Conservation (phyloP, 2,888 invertebrate genomes). For the Diaprepes abbreviatus region DNA sequence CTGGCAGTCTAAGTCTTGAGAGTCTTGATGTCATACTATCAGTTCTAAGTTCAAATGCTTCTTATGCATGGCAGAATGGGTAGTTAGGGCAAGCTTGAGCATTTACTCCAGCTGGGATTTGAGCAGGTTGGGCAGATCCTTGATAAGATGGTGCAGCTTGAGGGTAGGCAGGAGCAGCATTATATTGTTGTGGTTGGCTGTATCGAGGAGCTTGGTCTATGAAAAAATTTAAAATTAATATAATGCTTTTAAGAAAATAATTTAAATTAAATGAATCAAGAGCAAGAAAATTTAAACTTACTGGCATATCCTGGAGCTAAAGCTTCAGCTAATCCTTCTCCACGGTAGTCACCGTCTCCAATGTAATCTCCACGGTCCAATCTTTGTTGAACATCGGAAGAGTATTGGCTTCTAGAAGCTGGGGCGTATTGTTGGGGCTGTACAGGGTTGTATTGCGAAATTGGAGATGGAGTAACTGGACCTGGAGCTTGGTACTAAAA, state of each 20-base stretch:
- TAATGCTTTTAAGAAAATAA: too few species aligned
- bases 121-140: conserved; percentile 53
- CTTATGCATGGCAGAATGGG: conserved; percentile 65
- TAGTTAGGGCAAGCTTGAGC: conserved; percentile 66
- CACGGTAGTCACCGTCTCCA: conserved; percentile 62
- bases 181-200: conserved; percentile 34
- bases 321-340: conserved; percentile 62
- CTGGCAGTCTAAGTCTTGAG: conserved; percentile 46
- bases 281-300: too few species aligned
- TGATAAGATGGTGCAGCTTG: conserved; percentile 38
- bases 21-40: conserved; percentile 24
- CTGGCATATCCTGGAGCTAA: conserved; percentile 59
- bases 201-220: conserved; percentile 51
- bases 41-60: conserved; percentile 23
- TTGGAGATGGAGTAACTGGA: conserved; percentile 47
- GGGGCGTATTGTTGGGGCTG: conserved; percentile 56
- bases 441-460: conserved; percentile 56
- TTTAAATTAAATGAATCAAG: too few species aligned
- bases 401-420: conserved; percentile 54
- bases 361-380: conserved; percentile 61
- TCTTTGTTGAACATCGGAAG: conserved; percentile 58
- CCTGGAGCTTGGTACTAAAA: conserved; percentile 51
- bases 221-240: conserved; percentile 7
- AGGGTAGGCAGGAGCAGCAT: conserved; percentile 38
- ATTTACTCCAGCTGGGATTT: conserved; percentile 66